Base-by-base conservation (phyloP, 1,140 invertebrate species). In the Ostrea edulis region DNA sequence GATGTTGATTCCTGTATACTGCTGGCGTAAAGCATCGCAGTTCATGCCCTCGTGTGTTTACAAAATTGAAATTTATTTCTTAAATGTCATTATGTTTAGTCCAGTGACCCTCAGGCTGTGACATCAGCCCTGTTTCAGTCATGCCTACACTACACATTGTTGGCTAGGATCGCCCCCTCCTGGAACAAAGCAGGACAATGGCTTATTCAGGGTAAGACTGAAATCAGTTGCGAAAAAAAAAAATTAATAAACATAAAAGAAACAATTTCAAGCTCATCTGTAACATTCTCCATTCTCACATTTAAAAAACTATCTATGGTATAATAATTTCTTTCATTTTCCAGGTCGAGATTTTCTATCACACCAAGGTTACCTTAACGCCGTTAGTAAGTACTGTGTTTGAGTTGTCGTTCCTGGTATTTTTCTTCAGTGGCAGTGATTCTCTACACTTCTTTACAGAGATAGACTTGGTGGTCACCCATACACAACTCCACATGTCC, bases 171-270 rank as follows among this genome's bases (percentile, higher is more conserved):
- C 17, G 93, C 92, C 91, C 93, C 85, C 68, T 82, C 84, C 9
- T 93, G 93, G 93, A 93, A 93, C 84, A 93, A 92, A 91, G 90
- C 90, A 55, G 92, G 92, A 22, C 87, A 91, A 35, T 93, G 91
- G 91, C 86, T 92, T 2, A 86, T 93, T n/a, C 92, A 93, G 88
- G 93, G 93, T 93, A 89, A 54, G 53, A 58, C 22, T 20, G n/a
- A 12, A 11, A 12, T 22, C 52, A 25, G 5, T 22, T 52, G 9
- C 11, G 51, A 83, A 22, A 81, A 53, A 52, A 52, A n/a, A 8
- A n/a, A n/a, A n/a, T n/a, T n/a, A n/a, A n/a, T n/a, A n/a, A n/a
- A n/a, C n/a, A n/a, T n/a, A n/a, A n/a, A n/a, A n/a, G n/a, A n/a
- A n/a, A n/a, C n/a, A n/a, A n/a, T n/a, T n/a, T 44, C 5, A 44